Percentiles rank a stretch among this genome's conserved stretches.
Conservation (phyloP, 1,140 invertebrate genomes). For the Bombus cullumanus region DNA sequence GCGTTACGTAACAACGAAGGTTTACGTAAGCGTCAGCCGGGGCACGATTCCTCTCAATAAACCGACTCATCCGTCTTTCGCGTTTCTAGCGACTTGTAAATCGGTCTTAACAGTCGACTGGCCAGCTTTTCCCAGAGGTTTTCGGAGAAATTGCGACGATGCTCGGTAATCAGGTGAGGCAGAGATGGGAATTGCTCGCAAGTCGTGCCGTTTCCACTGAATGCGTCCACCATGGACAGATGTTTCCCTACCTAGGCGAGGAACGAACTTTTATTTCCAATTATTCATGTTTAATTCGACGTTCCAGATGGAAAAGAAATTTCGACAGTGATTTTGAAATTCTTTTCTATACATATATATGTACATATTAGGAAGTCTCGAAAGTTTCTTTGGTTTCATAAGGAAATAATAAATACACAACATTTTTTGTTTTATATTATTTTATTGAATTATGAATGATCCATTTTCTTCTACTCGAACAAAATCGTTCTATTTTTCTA, state of each 20-base stretch:
- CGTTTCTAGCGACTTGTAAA: constrained; percentile 41
- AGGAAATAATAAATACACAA: too few relatives aligned
- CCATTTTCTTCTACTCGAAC: too few relatives aligned
- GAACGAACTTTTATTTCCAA: not conserved
- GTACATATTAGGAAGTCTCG: too few relatives aligned
- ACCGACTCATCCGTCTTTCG: constrained; percentile 55
- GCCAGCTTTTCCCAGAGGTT: constrained; percentile 36
- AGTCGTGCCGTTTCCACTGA: not conserved
- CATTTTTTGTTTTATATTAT: too few relatives aligned
- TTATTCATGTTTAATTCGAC: not conserved
- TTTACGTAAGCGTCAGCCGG: constrained; percentile 40
- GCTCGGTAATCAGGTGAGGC: not conserved
- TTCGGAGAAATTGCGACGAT: constrained; percentile 42
- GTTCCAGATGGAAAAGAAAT: too few relatives aligned
- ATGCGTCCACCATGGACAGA: too few relatives aligned
- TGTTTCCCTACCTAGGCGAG: too few relatives aligned
- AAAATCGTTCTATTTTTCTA: too few relatives aligned
- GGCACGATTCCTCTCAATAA: constrained; percentile 51
- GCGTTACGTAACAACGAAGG: constrained; percentile 27
- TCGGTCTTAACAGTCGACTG: constrained; percentile 25
- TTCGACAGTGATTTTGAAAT: too few relatives aligned
- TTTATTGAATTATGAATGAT: too few relatives aligned
- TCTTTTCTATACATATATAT: too few relatives aligned
- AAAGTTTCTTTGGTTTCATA: too few relatives aligned
- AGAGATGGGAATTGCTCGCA: constrained; percentile 21